These are phyloP conservation scores for Neolamprologus falcicula DNA, from an alignment of 2,113 vertebrate genomes.

Conservation along the genomic window DNA sequence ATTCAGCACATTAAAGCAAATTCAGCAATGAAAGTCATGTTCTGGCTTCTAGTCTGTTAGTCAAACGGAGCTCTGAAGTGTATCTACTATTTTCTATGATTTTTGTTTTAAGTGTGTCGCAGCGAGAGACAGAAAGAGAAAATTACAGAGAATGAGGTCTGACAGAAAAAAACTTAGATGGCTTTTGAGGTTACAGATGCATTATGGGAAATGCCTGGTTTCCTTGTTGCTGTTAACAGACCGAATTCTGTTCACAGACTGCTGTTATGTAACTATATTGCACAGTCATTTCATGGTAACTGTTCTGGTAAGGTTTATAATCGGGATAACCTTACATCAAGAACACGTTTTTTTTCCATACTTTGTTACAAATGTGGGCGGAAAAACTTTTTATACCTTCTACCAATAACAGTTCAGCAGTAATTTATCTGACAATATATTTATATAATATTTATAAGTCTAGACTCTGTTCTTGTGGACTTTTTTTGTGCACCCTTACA, in stretches of 20 bases:
- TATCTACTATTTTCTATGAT: conserved; percentile 4
- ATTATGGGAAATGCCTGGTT: conserved; percentile 52
- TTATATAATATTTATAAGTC: background rate
- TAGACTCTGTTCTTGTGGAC: background rate
- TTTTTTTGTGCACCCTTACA: background rate
- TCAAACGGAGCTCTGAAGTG: background rate
- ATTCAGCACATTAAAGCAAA: background rate
- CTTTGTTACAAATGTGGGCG: background rate
- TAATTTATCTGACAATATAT: background rate
- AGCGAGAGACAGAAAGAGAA: conserved; percentile 15
- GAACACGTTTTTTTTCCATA: background rate
- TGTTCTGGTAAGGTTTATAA: background rate
- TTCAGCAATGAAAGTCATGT: background rate
- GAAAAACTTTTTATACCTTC: background rate
- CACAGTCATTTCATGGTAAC: background rate
- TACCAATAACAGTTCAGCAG: background rate
- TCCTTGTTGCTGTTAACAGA: conserved; percentile 27
- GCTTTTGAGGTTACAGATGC: conserved; percentile 61
- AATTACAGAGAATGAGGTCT: conserved; percentile 36
- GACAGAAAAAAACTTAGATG: conserved; percentile 26
- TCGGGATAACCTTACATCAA: background rate
- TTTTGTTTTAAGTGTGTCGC: conserved; percentile 12
- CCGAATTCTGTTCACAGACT: background rate
- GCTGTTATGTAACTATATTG: conserved; percentile 17
- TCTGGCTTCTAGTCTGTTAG: background rate